A percentile compares a stretch with the other conserved stretches of the same genome.
phyloP scores from a whole-genome alignment of 2,888 invertebrate genomes.

The Drosophila flavopinicola region DNA sequence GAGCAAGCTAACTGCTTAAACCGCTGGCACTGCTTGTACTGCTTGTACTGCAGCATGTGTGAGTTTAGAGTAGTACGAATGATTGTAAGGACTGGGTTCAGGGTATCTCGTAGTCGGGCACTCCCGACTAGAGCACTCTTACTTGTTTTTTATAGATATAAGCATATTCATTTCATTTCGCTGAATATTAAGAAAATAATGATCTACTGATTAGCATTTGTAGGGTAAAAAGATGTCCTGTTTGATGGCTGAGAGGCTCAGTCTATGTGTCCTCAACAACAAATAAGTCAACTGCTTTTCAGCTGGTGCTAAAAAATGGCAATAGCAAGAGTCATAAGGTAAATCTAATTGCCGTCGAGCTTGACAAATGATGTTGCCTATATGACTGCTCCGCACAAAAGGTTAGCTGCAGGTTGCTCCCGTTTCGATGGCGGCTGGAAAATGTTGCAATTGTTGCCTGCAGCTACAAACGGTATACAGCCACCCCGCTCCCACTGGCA shows the following conservation, averaged over 20 bases:
- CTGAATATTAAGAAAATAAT: too few species aligned
- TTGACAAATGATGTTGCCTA: slow-evolving; percentile 69
- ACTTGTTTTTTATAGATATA: too few species aligned
- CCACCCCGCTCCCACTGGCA: slow-evolving; percentile 26
- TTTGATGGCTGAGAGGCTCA: slow-evolving; percentile 1
- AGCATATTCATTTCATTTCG: too few species aligned
- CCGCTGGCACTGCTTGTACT: too few species aligned
- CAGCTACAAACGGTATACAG: slow-evolving; percentile 33
- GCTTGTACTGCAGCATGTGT: too few species aligned
- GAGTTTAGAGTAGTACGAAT: too few species aligned
- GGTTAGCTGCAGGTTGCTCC: slow-evolving; percentile 29
- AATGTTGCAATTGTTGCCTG: slow-evolving; percentile 71
- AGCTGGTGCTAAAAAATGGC: slow-evolving; percentile 25
- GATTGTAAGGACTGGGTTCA: too few species aligned
- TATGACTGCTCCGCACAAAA: slow-evolving; percentile 27
- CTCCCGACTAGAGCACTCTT: too few species aligned
- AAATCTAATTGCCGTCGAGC: slow-evolving; percentile 67
- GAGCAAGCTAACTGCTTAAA: too few species aligned
- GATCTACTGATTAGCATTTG: too few species aligned
- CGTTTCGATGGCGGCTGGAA: slow-evolving; percentile 41
- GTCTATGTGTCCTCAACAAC: slow-evolving; percentile 16
- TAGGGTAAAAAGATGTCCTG: slow-evolving; percentile 1
- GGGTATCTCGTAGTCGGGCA: too few species aligned
- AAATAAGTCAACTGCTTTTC: slow-evolving; percentile 5
- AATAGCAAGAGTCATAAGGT: slow-evolving; percentile 53